Conservation (phyloP, 2,888 invertebrate genomes). For the Nesidiocoris tenuis region DNA sequence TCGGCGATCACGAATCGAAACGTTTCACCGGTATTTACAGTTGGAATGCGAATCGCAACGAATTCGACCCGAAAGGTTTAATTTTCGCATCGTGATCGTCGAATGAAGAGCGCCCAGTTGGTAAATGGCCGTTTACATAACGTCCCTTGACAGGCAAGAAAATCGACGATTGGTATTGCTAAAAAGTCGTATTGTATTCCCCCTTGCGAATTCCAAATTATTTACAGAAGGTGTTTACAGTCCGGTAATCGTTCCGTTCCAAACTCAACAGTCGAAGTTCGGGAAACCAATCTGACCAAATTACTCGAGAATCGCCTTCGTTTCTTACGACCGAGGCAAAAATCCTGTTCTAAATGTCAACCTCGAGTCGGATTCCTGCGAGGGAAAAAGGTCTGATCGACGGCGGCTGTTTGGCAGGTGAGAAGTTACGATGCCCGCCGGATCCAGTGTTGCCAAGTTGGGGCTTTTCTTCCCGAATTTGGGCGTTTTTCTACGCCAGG, state of each 20-base stretch:
- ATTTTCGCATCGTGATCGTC: slow-evolving; percentile 20
- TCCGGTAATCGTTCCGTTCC: slow-evolving; percentile 20
- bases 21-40: neutral
- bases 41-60: neutral
- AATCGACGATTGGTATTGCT: slow-evolving; percentile 1
- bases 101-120: neutral
- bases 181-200: slow-evolving; percentile 22
- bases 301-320: slow-evolving; percentile 20
- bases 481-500: too few relatives aligned
- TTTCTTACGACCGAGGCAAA: slow-evolving; percentile 2
- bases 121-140: slow-evolving; percentile 17
- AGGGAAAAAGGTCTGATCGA: neutral
- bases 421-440: neutral
- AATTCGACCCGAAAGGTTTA: neutral
- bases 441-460: too few relatives aligned
- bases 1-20: neutral
- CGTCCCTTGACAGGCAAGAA: neutral
- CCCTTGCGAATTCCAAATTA: slow-evolving; percentile 14
- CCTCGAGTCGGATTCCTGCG: slow-evolving; percentile 7
- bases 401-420: neutral
- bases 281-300: slow-evolving; percentile 1
- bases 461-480: too few relatives aligned
- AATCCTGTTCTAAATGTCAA: slow-evolving; percentile 26
- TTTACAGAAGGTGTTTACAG: slow-evolving; percentile 25
- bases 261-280: neutral